Conservation (phyloP, 2,113 vertebrate genomes). For the Plotosus lineatus region DNA sequence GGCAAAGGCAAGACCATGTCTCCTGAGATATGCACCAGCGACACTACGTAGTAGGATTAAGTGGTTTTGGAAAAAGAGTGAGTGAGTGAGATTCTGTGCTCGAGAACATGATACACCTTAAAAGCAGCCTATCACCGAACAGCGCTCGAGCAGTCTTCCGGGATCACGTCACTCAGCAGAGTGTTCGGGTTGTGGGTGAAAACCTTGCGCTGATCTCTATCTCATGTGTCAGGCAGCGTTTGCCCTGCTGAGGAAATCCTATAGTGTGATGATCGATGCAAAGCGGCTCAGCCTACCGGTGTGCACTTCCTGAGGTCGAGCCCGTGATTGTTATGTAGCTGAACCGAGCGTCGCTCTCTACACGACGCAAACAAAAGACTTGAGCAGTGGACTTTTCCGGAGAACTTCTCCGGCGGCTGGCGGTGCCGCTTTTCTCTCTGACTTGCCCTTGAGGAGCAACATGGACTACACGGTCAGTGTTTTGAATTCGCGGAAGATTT, state of each 20-base stretch:
- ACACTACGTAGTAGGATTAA: too few species aligned
- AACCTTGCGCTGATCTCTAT: not conserved
- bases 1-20: too few species aligned
- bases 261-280: slow-evolving; percentile 39
- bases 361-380: slow-evolving; percentile 46
- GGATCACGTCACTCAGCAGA: slow-evolving; percentile 12
- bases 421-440: slow-evolving; percentile 23
- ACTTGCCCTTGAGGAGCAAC: slow-evolving; percentile 45
- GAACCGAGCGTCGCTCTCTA: slow-evolving; percentile 47
- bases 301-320: slow-evolving; percentile 67
- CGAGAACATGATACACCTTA: not conserved
- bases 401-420: slow-evolving; percentile 12
- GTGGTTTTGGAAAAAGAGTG: too few species aligned
- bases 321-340: slow-evolving; percentile 57
- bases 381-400: slow-evolving; percentile 45
- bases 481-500: not conserved
- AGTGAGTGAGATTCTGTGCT: too few species aligned
- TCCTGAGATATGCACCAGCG: too few species aligned
- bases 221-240: not conserved
- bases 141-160: slow-evolving; percentile 1
- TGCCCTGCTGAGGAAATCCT: not conserved
- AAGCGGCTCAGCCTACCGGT: slow-evolving; percentile 15
- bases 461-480: slow-evolving; percentile 75
- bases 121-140: not conserved
- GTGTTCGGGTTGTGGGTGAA: not conserved